Conservation (phyloP, 2,797 vertebrate genomes). For the Anisognathus igniventris region DNA sequence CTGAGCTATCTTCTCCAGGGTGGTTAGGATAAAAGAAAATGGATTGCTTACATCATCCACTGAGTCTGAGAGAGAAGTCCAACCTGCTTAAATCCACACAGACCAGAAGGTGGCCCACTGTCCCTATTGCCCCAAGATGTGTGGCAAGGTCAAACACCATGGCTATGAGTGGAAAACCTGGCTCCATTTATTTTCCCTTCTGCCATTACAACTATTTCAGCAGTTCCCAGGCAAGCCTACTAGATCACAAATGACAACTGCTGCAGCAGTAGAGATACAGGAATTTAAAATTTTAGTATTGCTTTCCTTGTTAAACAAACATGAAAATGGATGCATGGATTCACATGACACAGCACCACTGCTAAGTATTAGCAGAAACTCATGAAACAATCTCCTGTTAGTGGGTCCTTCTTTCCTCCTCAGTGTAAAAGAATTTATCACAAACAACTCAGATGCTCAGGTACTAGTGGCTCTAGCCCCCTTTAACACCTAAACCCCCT, state of each 20-base stretch:
- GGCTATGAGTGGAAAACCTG: fast-evolving
- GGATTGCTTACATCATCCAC: fast-evolving
- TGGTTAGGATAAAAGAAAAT: neutral
- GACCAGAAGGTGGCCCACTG: neutral
- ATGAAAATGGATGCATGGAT: neutral
- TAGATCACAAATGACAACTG: neutral
- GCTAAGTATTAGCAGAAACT: neutral
- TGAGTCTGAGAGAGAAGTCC: neutral
- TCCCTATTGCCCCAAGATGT: neutral
- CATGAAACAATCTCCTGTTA: neutral
- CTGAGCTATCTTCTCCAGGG: neutral
- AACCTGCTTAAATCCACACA: neutral
- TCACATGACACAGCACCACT: neutral
- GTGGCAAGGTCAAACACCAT: neutral
- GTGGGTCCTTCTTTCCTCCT: neutral
- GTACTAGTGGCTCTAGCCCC: neutral
- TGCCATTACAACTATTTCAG: neutral
- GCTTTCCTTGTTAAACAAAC: neutral
- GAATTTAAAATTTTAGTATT: neutral
- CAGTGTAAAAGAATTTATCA: neutral
- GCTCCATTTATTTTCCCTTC: neutral
- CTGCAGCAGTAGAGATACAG: neutral
- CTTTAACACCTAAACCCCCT: neutral
- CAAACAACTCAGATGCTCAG: neutral
- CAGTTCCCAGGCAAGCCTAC: neutral